Evolutionary conservation across 1,140 invertebrate species (phyloP).

Genomic region (Antheraea pernyi): DNA sequence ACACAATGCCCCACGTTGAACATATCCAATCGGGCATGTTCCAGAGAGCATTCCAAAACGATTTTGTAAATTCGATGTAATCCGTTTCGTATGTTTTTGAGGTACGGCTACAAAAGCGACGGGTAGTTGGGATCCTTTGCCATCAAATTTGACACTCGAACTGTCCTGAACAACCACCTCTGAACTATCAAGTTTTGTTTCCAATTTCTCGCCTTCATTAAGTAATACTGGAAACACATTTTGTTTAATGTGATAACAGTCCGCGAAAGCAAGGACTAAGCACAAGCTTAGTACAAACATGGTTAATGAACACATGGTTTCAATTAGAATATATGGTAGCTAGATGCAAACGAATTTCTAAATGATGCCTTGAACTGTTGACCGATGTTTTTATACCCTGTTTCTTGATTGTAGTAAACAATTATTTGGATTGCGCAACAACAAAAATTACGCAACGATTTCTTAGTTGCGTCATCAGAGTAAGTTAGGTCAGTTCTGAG

Average conservation of each 20-base stretch:
- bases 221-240: not conserved
- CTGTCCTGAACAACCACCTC: not conserved
- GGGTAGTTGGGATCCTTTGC: not conserved
- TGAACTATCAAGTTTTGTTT: not conserved
- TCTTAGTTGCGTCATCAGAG: not conserved
- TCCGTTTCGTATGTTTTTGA: not conserved
- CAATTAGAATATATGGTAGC: not conserved
- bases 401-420: too few species aligned
- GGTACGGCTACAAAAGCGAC: not conserved
- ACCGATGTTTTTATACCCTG: not conserved
- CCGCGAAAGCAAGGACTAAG: not conserved
- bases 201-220: not conserved
- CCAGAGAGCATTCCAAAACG: not conserved
- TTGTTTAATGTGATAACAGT: not conserved
- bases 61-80: slow-evolving; percentile 8
- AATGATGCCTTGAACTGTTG: not conserved
- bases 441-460: not conserved
- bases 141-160: not conserved
- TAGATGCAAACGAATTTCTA: not conserved
- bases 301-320: not conserved
- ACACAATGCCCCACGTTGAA: not conserved
- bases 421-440: not conserved
- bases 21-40: slow-evolving; percentile 6
- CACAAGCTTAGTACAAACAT: not conserved
- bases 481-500: too few species aligned